Evolutionary conservation across 1,140 invertebrate species (phyloP).

Genomic region (Lepidotrigona ventralis): DNA sequence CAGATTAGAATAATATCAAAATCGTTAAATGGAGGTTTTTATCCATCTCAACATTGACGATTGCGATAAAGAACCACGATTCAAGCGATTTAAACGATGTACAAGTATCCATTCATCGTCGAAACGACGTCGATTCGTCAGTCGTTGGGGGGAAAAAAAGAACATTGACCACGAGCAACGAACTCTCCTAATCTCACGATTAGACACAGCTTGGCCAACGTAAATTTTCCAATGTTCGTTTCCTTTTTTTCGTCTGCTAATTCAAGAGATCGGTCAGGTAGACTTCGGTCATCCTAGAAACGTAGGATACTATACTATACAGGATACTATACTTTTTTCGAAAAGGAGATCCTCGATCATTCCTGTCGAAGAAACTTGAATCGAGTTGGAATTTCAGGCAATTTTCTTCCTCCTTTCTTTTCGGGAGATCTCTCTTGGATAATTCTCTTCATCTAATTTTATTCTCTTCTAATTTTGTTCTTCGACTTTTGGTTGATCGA

Average conservation of each 20-base stretch:
- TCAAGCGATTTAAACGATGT: slow-evolving; percentile 1
- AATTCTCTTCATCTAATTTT: not conserved
- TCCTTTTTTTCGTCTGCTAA: not conserved
- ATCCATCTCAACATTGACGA: not conserved
- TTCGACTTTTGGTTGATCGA: not conserved
- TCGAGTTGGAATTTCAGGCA: slow-evolving; percentile 1
- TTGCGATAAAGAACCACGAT: not conserved
- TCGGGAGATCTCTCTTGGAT: not conserved
- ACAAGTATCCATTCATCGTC: not conserved
- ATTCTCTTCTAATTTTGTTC: not conserved
- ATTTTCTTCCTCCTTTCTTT: not conserved
- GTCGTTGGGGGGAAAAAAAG: not conserved
- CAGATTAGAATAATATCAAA: not conserved
- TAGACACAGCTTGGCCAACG: not conserved
- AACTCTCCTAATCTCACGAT: slow-evolving; percentile 12
- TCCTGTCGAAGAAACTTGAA: not conserved
- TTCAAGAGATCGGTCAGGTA: not conserved
- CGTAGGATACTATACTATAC: not conserved
- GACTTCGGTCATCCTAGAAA: too few species aligned
- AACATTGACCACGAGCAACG: not conserved
- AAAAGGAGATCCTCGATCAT: slow-evolving; percentile 7
- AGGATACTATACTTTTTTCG: not conserved
- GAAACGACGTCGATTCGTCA: slow-evolving; percentile 10
- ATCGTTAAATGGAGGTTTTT: not conserved
- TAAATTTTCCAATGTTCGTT: not conserved